phyloP scores from a whole-genome alignment of 2,888 invertebrate species.

The Andrena marginata region DNA sequence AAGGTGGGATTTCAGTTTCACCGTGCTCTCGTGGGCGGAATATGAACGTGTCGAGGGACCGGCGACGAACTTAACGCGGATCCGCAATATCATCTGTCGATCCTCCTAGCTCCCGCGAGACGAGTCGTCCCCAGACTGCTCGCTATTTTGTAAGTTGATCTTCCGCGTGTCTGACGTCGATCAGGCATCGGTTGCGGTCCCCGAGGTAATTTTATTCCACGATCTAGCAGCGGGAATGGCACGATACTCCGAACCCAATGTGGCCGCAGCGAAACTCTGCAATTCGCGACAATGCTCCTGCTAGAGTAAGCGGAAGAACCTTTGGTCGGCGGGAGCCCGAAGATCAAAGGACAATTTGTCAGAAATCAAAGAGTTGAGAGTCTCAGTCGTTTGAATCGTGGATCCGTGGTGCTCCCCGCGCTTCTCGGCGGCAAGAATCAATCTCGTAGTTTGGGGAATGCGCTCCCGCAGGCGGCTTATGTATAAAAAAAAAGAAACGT shows the following conservation, averaged over 20 bases:
- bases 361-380: no score
- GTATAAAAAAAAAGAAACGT: conserved; percentile 18
- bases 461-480: conserved; percentile 33
- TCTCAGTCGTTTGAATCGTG: not conserved
- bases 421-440: not conserved
- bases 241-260: not conserved
- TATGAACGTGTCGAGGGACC: not conserved
- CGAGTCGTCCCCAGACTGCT: not conserved
- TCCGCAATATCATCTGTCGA: conserved; percentile 25
- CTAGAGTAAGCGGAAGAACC: no score
- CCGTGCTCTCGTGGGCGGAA: not conserved
- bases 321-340: no score
- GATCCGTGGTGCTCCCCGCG: not conserved
- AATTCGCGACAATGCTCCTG: conserved; percentile 2
- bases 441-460: conserved; percentile 34
- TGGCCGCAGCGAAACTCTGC: not conserved
- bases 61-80: conserved; percentile 2
- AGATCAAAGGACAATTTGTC: no score
- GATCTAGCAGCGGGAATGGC: not conserved
- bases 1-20: conserved; percentile 2
- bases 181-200: conserved; percentile 11
- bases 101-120: conserved; percentile 1
- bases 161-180: conserved; percentile 14
- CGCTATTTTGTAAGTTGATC: conserved; percentile 25
- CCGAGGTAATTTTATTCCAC: not conserved